Evolutionary conservation across 2,888 invertebrate genomes (phyloP).

Genomic region (Pristionchus japonicus): DNA sequence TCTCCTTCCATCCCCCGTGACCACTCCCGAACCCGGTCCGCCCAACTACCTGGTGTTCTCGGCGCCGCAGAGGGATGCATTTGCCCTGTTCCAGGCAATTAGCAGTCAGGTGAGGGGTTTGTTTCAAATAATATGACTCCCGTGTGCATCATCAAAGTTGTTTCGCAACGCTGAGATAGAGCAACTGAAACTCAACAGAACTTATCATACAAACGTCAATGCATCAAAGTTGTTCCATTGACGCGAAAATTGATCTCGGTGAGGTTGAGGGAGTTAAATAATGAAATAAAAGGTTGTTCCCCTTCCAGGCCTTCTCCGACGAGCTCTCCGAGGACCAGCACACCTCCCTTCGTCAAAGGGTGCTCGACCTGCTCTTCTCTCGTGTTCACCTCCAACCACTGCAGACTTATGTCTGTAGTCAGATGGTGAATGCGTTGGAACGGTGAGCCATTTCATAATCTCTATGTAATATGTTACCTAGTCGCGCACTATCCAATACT

Average conservation of each 20-base stretch:
- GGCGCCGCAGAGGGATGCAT: conserved; percentile 76
- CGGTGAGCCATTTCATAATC: conserved; percentile 51
- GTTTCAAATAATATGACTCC: neutral
- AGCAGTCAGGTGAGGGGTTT: conserved; percentile 82
- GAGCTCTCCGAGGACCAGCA: conserved; percentile 66
- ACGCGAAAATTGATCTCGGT: too few relatives aligned
- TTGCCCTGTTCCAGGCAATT: conserved; percentile 87
- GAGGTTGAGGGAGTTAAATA: too few relatives aligned
- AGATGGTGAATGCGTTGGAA: conserved; percentile 72
- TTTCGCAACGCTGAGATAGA: neutral
- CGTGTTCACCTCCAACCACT: conserved; percentile 73
- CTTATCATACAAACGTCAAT: too few relatives aligned
- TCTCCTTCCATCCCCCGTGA: conserved; percentile 42
- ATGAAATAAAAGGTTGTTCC: too few relatives aligned
- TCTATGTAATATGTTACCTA: too few relatives aligned
- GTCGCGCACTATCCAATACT: neutral
- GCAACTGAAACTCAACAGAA: neutral
- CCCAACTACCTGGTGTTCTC: conserved; percentile 77
- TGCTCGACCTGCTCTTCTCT: conserved; percentile 73
- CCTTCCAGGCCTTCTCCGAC: conserved; percentile 69
- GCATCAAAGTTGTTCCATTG: too few relatives aligned
- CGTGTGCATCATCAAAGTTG: neutral
- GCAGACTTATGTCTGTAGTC: conserved; percentile 73
- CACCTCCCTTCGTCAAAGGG: conserved; percentile 67
- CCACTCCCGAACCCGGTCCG: conserved; percentile 49